phyloP scores from a whole-genome alignment of 2,113 vertebrate species.

The Pteronura brasiliensis region DNA sequence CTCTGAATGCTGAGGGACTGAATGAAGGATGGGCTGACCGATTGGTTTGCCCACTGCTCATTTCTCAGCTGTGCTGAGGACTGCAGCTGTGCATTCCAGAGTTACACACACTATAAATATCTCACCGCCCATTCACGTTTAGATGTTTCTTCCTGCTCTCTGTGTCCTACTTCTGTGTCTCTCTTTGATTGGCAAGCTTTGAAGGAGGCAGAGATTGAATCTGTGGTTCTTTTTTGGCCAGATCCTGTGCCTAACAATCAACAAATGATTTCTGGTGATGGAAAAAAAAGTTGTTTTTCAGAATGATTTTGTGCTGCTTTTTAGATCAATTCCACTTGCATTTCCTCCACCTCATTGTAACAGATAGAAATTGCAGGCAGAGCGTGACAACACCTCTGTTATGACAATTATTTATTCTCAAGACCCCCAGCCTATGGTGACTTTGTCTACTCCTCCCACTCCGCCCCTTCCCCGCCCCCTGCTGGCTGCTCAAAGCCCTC shows the following conservation, averaged over 20 bases:
- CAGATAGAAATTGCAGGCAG: not conserved
- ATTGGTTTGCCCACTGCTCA: fast-evolving
- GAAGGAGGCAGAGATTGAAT: not conserved
- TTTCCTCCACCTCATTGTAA: not conserved
- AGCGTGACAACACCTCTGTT: not conserved
- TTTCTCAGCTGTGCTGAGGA: not conserved
- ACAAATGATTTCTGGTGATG: not conserved
- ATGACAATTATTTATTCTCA: not conserved
- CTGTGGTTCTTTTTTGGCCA: not conserved
- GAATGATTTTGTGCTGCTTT: not conserved
- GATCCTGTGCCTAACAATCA: not conserved
- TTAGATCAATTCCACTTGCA: not conserved
- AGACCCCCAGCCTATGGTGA: not conserved
- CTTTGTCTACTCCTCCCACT: not conserved
- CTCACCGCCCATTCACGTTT: not conserved
- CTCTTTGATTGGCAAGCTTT: not conserved
- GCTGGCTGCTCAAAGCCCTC: not conserved
- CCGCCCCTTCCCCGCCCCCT: fast-evolving
- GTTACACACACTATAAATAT: not conserved
- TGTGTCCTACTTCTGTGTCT: not conserved
- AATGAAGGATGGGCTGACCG: not conserved
- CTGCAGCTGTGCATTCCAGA: not conserved
- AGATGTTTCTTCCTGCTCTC: not conserved
- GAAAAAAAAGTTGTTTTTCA: not conserved
- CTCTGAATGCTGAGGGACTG: not conserved